Evolutionary conservation across 2,113 vertebrate species (phyloP).

Genomic region (Amphiprion percula): DNA sequence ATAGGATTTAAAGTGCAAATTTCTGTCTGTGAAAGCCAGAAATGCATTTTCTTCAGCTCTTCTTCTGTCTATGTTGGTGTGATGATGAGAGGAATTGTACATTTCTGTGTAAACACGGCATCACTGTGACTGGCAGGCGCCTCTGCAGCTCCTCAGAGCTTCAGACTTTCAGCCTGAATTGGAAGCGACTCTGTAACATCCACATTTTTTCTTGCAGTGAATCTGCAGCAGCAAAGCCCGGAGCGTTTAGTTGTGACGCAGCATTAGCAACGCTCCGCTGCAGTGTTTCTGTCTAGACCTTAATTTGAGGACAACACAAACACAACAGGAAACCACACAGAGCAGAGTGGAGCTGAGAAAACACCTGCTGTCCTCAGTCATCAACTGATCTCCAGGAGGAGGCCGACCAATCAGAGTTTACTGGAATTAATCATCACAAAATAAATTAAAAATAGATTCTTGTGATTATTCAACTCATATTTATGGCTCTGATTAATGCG

Average conservation of each 20-base stretch:
- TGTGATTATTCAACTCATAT: background rate
- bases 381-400: constrained; percentile 14
- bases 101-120: background rate
- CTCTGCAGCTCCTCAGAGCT: background rate
- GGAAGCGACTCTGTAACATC: constrained; percentile 5
- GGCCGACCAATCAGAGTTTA: too few relatives aligned
- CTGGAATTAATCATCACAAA: too few relatives aligned
- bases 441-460: background rate
- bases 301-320: background rate
- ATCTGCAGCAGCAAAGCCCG: background rate
- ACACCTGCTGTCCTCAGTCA: constrained; percentile 26
- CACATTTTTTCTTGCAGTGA: constrained; percentile 44
- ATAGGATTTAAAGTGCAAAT: too few relatives aligned
- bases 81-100: background rate
- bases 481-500: background rate
- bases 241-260: constrained; percentile 11
- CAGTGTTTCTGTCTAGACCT: constrained; percentile 43
- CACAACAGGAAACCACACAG: background rate
- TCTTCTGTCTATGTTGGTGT: too few relatives aligned
- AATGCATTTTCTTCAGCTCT: background rate
- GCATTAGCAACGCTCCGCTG: constrained; percentile 57
- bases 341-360: background rate
- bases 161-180: background rate
- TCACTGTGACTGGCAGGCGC: background rate
- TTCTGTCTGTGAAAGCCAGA: background rate